A percentile compares a stretch with the other conserved stretches of the same genome.
Conservation (phyloP, 2,113 vertebrate genomes). For the Epinephelus fuscoguttatus region DNA sequence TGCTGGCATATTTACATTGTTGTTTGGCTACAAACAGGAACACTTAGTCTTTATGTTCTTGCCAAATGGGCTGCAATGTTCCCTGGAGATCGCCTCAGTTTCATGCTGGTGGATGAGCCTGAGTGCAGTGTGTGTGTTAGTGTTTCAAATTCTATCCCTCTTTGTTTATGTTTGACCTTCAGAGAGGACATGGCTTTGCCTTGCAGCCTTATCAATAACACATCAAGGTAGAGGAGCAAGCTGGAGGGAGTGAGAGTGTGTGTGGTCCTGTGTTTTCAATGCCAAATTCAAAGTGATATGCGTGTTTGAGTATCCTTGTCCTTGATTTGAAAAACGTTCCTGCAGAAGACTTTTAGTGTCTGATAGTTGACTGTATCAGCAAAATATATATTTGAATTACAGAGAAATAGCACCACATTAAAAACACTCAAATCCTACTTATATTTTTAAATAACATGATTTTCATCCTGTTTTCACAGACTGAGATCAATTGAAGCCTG, state of each 20-base stretch:
- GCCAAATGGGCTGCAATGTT: neutral
- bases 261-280: neutral
- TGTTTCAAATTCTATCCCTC: neutral
- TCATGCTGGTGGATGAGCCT: no score
- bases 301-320: neutral
- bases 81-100: neutral
- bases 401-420: no score
- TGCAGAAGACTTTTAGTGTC: neutral
- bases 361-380: neutral
- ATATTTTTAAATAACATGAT: neutral
- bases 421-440: neutral
- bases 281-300: no score
- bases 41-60: neutral
- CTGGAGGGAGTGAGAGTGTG: neutral
- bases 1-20: neutral
- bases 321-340: constrained; percentile 10
- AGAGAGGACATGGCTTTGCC: constrained; percentile 8
- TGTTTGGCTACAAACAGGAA: neutral
- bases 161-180: neutral
- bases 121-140: neutral
- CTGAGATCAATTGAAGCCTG: neutral
- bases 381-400: no score
- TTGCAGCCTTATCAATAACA: constrained; percentile 30
- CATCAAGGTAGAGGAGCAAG: neutral
- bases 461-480: neutral